These are phyloP conservation scores for Sparidentex hasta DNA, from an alignment of 2,797 vertebrate species.

Conservation along the genomic window DNA sequence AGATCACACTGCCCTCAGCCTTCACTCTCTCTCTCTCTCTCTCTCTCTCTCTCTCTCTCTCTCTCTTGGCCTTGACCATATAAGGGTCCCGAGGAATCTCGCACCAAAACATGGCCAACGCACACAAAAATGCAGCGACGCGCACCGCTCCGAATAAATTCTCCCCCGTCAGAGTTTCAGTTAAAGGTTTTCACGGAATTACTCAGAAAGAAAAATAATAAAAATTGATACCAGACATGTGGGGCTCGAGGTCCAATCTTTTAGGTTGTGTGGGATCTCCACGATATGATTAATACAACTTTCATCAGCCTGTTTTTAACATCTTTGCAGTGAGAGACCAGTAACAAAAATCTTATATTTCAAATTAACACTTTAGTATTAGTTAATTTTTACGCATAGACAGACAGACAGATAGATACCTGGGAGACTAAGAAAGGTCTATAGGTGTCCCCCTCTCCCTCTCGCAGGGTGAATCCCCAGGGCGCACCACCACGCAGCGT, in stretches of 20 bases:
- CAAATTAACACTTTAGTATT: not conserved
- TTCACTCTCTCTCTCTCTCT: slow-evolving; percentile 46
- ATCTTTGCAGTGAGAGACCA: too few relatives aligned
- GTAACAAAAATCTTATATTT: not conserved
- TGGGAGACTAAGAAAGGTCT: slow-evolving; percentile 90
- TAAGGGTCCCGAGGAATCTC: slow-evolving; percentile 85
- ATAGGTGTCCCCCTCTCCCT: slow-evolving; percentile 88
- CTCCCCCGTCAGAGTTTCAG: slow-evolving; percentile 5
- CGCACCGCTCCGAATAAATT: slow-evolving; percentile 10
- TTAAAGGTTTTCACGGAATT: not conserved
- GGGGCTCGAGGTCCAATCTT: not conserved
- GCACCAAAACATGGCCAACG: slow-evolving; percentile 77
- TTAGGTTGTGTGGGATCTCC: not conserved
- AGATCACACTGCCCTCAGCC: slow-evolving; percentile 69
- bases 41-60: slow-evolving; percentile 16
- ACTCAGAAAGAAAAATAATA: not conserved
- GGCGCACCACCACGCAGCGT: slow-evolving; percentile 93
- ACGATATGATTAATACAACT: not conserved
- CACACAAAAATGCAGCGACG: slow-evolving; percentile 68
- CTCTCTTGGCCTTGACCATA: slow-evolving; percentile 85
- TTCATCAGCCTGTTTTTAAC: not conserved
- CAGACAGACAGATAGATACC: slow-evolving; percentile 82
- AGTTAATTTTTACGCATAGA: not conserved
- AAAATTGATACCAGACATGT: not conserved
- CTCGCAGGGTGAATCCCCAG: slow-evolving; percentile 94